Conservation (phyloP, 2,113 vertebrate genomes). For the Myiozetetes cayanensis region DNA sequence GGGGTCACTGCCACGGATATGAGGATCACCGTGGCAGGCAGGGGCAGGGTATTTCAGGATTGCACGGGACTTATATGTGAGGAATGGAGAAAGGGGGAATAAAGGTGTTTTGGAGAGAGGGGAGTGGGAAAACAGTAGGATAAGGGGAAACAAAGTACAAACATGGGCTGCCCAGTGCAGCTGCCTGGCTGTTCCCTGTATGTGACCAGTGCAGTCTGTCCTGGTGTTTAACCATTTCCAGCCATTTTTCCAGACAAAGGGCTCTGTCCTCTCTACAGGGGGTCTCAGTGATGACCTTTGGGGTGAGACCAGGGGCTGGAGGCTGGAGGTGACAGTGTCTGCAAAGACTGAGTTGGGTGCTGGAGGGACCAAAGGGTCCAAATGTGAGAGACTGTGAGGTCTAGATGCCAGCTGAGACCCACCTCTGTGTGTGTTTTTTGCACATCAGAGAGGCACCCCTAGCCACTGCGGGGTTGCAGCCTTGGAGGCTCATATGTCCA, state of each 20-base stretch:
- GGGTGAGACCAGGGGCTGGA: background rate
- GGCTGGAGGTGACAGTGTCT: background rate
- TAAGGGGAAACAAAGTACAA: background rate
- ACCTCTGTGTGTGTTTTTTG: too few species aligned
- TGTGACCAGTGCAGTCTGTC: background rate
- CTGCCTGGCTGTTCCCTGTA: background rate
- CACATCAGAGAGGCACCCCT: rapidly evolving
- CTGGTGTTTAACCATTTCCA: background rate
- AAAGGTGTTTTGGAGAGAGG: background rate
- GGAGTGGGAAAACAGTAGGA: background rate
- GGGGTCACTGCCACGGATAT: rapidly evolving
- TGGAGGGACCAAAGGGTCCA: background rate
- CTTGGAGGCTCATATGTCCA: rapidly evolving
- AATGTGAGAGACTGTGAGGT: background rate
- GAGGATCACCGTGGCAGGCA: rapidly evolving
- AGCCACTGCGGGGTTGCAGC: background rate
- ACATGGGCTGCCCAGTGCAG: background rate
- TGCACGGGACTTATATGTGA: rapidly evolving
- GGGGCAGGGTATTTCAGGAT: background rate
- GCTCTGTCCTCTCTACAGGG: background rate
- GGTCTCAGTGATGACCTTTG: background rate
- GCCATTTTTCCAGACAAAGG: background rate
- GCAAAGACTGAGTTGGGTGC: background rate
- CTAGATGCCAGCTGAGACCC: background rate
- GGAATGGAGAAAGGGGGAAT: background rate